Evolutionary conservation across 2,888 invertebrate species (phyloP).

Genomic region (Leptopilina myrica): DNA sequence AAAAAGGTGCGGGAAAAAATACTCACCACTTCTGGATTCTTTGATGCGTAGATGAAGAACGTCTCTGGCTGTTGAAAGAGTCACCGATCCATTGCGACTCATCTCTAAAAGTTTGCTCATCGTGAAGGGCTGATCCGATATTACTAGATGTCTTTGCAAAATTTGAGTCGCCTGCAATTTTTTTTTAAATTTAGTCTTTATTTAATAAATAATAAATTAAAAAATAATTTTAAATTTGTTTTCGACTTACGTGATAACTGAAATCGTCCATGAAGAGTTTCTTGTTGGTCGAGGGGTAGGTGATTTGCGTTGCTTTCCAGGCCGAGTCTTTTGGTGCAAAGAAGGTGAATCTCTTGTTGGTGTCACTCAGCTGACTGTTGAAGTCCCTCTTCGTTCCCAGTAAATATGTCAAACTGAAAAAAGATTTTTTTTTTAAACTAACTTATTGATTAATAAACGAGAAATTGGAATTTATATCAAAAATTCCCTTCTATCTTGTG

Average conservation of each 20-base stretch:
- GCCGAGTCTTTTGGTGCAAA: constrained; percentile 95
- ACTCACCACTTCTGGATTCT: constrained; percentile 85
- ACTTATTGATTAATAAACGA: no score
- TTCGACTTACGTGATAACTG: constrained; percentile 85
- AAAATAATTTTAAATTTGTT: no score
- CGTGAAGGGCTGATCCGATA: constrained; percentile 86
- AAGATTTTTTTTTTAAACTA: not conserved
- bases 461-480: no score
- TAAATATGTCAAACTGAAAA: constrained; percentile 85
- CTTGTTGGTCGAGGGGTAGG: constrained; percentile 89
- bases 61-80: constrained; percentile 85
- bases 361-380: constrained; percentile 87
- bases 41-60: constrained; percentile 85
- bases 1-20: constrained; percentile 22
- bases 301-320: constrained; percentile 87
- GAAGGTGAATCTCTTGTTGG: constrained; percentile 89
- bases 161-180: constrained; percentile 86
- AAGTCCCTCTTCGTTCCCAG: constrained; percentile 87
- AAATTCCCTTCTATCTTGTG: no score
- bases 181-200: not conserved
- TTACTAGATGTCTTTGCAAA: constrained; percentile 92
- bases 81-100: constrained; percentile 84
- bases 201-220: no score
- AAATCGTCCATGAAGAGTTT: constrained; percentile 90
- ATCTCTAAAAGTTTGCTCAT: constrained; percentile 86